A percentile compares a stretch with the other conserved stretches of the same genome.
Evolutionary conservation across 2,113 vertebrate species (phyloP).

Genomic region (Ceratotherium simum): DNA sequence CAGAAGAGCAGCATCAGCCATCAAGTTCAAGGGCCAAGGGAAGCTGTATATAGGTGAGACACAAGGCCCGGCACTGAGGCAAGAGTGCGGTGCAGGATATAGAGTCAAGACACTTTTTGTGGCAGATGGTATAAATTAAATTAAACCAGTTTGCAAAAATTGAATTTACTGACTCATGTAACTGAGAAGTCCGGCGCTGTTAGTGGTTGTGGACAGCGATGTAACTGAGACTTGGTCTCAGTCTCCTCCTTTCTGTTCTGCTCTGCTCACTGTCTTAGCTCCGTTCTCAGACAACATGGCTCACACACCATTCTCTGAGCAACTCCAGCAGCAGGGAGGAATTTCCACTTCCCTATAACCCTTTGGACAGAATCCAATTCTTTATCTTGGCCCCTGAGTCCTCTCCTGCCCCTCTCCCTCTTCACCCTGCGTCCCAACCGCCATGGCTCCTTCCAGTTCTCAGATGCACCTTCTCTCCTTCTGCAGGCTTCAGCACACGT

Average conservation of each 20-base stretch:
- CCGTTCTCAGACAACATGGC: background rate
- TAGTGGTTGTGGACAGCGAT: background rate
- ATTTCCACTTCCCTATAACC: background rate
- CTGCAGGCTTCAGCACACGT: too few species aligned
- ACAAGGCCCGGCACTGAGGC: background rate
- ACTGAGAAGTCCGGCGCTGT: background rate
- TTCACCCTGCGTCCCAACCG: too few species aligned
- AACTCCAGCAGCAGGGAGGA: background rate
- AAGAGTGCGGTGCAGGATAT: background rate
- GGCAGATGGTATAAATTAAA: background rate
- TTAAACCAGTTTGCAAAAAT: background rate
- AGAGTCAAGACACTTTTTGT: background rate
- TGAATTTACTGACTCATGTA: background rate
- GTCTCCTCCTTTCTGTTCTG: background rate
- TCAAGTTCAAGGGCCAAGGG: accelerated
- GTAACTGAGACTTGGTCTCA: too few species aligned
- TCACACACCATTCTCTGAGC: background rate
- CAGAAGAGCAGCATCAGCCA: background rate
- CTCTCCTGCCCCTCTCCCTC: background rate
- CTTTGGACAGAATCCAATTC: background rate
- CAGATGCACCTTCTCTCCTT: background rate
- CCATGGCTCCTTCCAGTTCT: background rate
- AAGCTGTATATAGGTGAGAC: background rate
- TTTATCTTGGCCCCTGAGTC: background rate
- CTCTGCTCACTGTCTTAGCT: background rate